Evolutionary conservation across 2,113 vertebrate genomes (phyloP).

Genomic region (Chionis minor): DNA sequence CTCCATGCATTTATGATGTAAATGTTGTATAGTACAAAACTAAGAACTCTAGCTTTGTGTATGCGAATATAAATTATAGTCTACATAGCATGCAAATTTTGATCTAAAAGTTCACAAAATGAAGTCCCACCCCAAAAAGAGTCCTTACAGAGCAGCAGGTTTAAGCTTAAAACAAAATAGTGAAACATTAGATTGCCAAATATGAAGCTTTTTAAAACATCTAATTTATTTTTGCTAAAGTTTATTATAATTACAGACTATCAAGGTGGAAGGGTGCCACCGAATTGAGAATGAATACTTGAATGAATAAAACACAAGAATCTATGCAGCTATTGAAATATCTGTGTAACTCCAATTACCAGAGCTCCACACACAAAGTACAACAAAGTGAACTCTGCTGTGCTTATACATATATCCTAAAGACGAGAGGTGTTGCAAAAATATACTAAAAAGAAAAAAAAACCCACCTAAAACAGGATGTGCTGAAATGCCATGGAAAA

Average conservation of each 20-base stretch:
- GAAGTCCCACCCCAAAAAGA: neutral
- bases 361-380: neutral
- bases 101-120: neutral
- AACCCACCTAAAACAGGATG: fast-evolving
- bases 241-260: neutral
- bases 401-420: neutral
- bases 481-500: neutral
- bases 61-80: neutral
- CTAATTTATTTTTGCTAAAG: neutral
- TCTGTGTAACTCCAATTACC: neutral
- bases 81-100: neutral
- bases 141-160: neutral
- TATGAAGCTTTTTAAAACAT: neutral
- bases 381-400: neutral
- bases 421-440: neutral
- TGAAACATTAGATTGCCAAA: neutral
- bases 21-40: neutral
- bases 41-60: neutral
- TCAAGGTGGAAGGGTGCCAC: neutral
- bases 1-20: neutral
- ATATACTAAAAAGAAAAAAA: neutral
- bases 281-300: neutral
- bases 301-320: neutral
- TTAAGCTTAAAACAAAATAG: neutral
- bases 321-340: neutral